Evolutionary conservation across 2,113 vertebrate species (phyloP).

Genomic region (Manacus vitellinus): DNA sequence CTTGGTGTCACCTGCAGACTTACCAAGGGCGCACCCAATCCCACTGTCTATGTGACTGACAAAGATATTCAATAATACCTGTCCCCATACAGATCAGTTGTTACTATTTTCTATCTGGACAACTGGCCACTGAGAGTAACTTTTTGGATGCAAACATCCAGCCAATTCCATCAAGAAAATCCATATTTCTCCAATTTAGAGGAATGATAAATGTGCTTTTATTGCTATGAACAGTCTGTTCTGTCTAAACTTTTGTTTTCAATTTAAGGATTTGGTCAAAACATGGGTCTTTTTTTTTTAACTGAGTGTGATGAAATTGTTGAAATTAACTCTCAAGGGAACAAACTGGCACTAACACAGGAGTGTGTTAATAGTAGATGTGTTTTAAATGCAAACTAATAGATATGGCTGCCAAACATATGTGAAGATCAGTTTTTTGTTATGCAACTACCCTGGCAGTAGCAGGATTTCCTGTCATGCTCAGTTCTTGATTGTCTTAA

Average conservation of each 20-base stretch:
- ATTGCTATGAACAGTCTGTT: background rate
- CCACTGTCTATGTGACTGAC: rapidly evolving
- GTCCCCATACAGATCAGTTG: background rate
- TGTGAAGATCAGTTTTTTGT: background rate
- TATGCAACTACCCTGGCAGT: background rate
- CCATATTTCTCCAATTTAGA: background rate
- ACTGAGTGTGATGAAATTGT: background rate
- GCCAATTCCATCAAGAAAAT: background rate
- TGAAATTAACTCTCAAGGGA: background rate
- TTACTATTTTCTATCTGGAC: background rate
- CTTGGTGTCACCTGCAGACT: background rate
- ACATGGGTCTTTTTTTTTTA: background rate
- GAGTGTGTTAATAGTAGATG: background rate
- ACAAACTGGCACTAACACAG: background rate
- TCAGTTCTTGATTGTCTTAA: background rate
- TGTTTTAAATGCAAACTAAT: background rate
- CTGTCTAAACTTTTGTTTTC: background rate
- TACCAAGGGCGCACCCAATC: background rate
- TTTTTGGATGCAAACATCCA: background rate
- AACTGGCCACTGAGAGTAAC: background rate
- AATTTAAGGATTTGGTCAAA: background rate
- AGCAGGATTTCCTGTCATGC: background rate
- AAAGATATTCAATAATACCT: background rate
- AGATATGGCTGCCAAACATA: background rate
- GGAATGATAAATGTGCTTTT: background rate